phyloP scores from a whole-genome alignment of 2,888 invertebrate genomes.

The Drosophila mimica region DNA sequence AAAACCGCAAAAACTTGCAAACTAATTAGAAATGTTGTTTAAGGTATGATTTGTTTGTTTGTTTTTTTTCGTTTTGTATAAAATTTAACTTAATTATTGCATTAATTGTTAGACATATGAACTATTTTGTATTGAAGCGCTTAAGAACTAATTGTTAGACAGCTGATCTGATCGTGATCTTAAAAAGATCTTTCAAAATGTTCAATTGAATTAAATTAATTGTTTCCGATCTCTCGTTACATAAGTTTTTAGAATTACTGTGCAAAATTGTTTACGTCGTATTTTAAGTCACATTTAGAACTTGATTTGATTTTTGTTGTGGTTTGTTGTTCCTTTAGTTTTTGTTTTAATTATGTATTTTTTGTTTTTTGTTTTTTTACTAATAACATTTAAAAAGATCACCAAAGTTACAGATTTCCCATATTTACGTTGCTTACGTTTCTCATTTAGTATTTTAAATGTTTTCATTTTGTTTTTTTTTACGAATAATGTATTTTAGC shows the following conservation, averaged over 20 bases:
- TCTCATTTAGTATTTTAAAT: constrained; percentile 26
- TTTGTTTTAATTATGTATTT: constrained; percentile 31
- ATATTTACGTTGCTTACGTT: constrained; percentile 75
- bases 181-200: constrained; percentile 35
- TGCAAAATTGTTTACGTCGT: constrained; percentile 72
- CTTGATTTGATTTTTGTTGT: constrained; percentile 72
- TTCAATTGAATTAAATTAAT: constrained; percentile 62
- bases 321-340: constrained; percentile 38
- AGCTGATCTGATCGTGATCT: constrained; percentile 47
- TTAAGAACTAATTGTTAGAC: constrained; percentile 70
- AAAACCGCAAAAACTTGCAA: constrained; percentile 66
- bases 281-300: constrained; percentile 78
- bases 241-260: constrained; percentile 31
- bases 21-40: constrained; percentile 50
- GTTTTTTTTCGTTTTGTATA: constrained; percentile 43
- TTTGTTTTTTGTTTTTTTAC: constrained; percentile 50
- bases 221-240: constrained; percentile 35
- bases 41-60: constrained; percentile 30
- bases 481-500: constrained; percentile 51
- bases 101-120: constrained; percentile 58
- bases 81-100: constrained; percentile 72
- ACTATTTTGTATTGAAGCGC: constrained; percentile 66
- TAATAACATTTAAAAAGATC: constrained; percentile 82
- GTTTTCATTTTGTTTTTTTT: not conserved
- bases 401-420: constrained; percentile 81